Evolutionary conservation across 2,797 vertebrate species (phyloP).

Genomic region (Poecilia gillii): DNA sequence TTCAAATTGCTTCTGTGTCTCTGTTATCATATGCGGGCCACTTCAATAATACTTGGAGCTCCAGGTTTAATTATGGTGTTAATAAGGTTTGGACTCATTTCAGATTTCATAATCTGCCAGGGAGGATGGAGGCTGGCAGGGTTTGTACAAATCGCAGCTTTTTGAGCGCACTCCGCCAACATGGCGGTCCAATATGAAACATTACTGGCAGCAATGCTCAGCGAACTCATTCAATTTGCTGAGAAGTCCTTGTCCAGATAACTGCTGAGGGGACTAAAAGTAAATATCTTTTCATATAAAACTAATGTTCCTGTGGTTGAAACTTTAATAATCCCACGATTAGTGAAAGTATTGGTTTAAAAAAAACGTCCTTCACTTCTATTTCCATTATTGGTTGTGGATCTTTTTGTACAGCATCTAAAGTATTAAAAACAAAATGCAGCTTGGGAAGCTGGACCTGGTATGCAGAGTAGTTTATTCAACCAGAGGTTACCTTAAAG

Average conservation of each 20-base stretch:
- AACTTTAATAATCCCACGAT: background rate
- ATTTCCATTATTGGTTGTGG: background rate
- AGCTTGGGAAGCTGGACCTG: background rate
- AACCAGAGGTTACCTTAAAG: background rate
- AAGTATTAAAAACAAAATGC: too few species aligned
- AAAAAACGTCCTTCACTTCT: background rate
- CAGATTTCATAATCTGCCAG: conserved; percentile 16
- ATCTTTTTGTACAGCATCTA: background rate
- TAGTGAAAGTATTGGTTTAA: background rate
- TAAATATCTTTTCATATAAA: background rate
- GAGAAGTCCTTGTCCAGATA: background rate
- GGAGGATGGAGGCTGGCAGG: background rate
- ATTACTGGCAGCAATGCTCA: background rate
- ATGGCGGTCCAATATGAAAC: background rate
- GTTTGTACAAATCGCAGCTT: conserved; percentile 6
- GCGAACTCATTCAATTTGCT: background rate
- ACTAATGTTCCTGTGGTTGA: background rate
- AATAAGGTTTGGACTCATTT: conserved; percentile 17
- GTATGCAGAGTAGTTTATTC: background rate
- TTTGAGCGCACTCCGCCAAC: background rate
- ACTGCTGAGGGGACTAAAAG: background rate
- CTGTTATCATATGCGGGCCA: conserved; percentile 3
- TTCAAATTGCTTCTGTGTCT: conserved; percentile 6
- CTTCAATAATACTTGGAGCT: background rate
- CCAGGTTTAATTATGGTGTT: conserved; percentile 19